phyloP scores from a whole-genome alignment of 2,113 vertebrate species.

The Mirza zaza region DNA sequence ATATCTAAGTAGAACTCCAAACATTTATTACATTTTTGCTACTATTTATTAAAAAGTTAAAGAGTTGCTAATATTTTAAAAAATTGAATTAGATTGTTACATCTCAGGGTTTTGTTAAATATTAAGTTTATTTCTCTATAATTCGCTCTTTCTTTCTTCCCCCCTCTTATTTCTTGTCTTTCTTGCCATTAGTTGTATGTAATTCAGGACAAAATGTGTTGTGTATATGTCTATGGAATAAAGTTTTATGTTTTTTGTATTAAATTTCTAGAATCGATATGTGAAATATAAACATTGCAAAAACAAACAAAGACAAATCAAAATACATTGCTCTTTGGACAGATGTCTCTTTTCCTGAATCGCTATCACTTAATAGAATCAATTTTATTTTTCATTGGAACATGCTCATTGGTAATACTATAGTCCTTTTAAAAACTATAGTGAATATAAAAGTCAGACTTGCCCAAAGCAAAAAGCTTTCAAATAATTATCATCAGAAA shows the following conservation, averaged over 20 bases:
- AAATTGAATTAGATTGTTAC: background rate
- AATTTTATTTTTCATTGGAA: background rate
- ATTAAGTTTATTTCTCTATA: background rate
- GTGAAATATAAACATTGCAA: background rate
- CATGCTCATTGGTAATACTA: background rate
- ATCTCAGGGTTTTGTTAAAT: background rate
- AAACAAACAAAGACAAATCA: background rate
- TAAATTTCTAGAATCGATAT: background rate
- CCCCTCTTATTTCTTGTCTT: conserved; percentile 3
- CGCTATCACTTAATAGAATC: background rate
- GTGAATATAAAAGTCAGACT: background rate
- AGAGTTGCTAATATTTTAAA: background rate
- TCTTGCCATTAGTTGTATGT: background rate
- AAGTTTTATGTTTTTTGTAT: conserved; percentile 11
- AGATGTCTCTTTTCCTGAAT: background rate
- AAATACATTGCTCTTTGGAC: background rate
- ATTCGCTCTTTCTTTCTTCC: background rate
- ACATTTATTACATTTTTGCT: background rate
- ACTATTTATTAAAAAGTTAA: background rate
- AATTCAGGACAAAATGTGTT: background rate
- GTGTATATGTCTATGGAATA: background rate
- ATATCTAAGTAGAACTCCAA: conserved; percentile 17
- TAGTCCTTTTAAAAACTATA: background rate
- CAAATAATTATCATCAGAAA: conserved; percentile 32
- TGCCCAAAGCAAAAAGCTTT: background rate